Base-by-base conservation (phyloP, 2,888 invertebrate species). In the Euzetes globulus region DNA sequence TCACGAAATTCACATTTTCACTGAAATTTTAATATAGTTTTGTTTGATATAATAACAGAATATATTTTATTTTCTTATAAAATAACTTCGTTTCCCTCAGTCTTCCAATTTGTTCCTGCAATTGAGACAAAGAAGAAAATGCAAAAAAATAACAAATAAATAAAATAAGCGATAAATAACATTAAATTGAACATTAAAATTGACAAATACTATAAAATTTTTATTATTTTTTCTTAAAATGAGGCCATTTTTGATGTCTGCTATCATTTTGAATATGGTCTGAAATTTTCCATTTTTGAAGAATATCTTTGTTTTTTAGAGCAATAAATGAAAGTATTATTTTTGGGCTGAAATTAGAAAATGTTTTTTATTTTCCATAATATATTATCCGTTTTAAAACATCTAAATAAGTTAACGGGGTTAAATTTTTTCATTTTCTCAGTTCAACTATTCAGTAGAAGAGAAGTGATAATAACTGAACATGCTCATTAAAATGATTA, bases 131-230 rank as follows among this genome's bases (percentile, higher is more conserved):
- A 9, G 9, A 63, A 19, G 19, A 63, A 33, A 33, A 37, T 63
- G 19, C 52, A 52, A 52, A 63, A 63, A n/a, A n/a, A n/a, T n/a
- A n/a, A 33, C 13, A 63, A 63, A 63, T 27, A 63, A 58, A 58
- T 58, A 63, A 63, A 63, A 33, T 63, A 33, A 63, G 63, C 37
- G 19, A 63, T 63, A 63, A 63, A 63, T 63, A 63, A 63, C 33
- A 63, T 29, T 63, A 37, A 63, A 63, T 15, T 63, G 63, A 19
- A 37, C 63, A 63, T 63, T 33, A 63, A 63, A 63, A 63, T 63
- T n/a, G 63, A 63, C 63, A 63, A 63, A 63, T 63, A 63, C 58
- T 33, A 63, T 63, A 41, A 41, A 41, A 41, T 11, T 41, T 41
- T 11, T 41, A 41, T 41, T 41, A 41, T 41, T 9, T 41, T 11